A percentile compares a stretch with the other conserved stretches of the same genome.
Conservation (phyloP, 2,888 invertebrate species). For the Drosophila meridiana region DNA sequence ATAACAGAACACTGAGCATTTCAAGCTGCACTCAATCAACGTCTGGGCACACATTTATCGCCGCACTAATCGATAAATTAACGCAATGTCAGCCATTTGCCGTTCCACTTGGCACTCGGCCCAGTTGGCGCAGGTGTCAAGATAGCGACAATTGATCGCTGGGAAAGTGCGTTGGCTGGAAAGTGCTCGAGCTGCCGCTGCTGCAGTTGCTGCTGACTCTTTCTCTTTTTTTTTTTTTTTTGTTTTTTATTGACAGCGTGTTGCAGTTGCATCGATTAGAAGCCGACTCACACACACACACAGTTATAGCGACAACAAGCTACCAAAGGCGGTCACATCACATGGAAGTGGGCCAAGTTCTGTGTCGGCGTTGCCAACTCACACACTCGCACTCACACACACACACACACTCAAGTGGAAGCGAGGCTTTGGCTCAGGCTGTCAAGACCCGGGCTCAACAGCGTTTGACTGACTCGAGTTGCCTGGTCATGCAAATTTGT, state of each 20-base stretch:
- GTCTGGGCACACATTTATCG: constrained; percentile 16
- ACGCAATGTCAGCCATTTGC: constrained; percentile 20
- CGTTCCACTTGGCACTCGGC: constrained; percentile 29
- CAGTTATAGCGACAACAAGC: constrained; percentile 24
- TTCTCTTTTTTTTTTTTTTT: constrained; percentile 36
- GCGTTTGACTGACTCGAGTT: constrained; percentile 14
- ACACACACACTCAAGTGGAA: constrained; percentile 19
- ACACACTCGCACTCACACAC: constrained; percentile 28
- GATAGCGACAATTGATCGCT: constrained; percentile 27
- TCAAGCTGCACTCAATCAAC: constrained; percentile 6
- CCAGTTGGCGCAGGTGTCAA: constrained; percentile 48
- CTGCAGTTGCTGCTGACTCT: constrained; percentile 27
- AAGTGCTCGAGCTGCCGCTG: constrained; percentile 29
- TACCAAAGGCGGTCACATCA: constrained; percentile 67
- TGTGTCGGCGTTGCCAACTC: constrained; percentile 41
- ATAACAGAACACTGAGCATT: background rate
- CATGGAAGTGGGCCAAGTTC: constrained; percentile 72
- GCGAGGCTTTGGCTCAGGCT: constrained; percentile 13
- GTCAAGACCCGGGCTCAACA: constrained; percentile 40
- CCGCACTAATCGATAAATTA: constrained; percentile 29
- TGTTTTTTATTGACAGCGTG: constrained; percentile 45
- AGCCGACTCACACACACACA: constrained; percentile 22
- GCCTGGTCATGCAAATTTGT: constrained; percentile 62
- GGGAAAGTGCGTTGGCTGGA: constrained; percentile 45
- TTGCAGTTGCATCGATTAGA: constrained; percentile 57